Base-by-base conservation (phyloP, 1,140 invertebrate species). In the Megathymus violae region DNA sequence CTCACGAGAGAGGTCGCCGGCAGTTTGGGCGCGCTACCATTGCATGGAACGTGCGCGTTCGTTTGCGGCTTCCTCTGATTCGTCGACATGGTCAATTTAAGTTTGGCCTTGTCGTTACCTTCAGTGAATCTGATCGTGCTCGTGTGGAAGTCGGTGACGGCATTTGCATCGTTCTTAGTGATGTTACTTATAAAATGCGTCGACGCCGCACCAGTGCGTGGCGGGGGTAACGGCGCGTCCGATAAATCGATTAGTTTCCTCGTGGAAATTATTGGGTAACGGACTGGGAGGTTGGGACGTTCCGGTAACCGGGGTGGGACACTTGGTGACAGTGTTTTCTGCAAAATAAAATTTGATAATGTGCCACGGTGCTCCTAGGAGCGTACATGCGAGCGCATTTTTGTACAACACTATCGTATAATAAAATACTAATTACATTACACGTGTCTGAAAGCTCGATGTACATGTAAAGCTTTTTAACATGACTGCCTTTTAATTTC, bases 301-400 rank as follows among this genome's bases (percentile, higher is more conserved):
- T 81, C 82, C 74, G 84, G 80, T 86, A 89, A 82, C 74, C 84
- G 80, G 69, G 87, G 85, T 77, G 84, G 82, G 74, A 77, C 60
- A 69, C 79, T 76, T 82, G 83, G 80, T 79, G 84, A 78, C 76
- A 87, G 71, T 76, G 88, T 86, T 76, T 82, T 88, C 85, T 90
- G 87, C 72, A 90, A 90, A 89, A 85, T 67, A 86, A 90, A 88
- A 87, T 80, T 71, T 62, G 74, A 87, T 87, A 79, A 86, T 86
- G 85, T 86, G 85, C 82, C 80, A 82, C 78, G 61, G 81, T 81
- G 82, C 81, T 70, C 76, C 77, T 80, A 77, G 40, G 74, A 77
- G 74, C 80, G 70, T 68, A 71, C 78, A 80, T 83, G 78, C 73
- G 22, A 46, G 38, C 62, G 50, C 59, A 63, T 58, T 58, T 40